phyloP scores from a whole-genome alignment of 2,888 invertebrate species.

The Ophion costatus region DNA sequence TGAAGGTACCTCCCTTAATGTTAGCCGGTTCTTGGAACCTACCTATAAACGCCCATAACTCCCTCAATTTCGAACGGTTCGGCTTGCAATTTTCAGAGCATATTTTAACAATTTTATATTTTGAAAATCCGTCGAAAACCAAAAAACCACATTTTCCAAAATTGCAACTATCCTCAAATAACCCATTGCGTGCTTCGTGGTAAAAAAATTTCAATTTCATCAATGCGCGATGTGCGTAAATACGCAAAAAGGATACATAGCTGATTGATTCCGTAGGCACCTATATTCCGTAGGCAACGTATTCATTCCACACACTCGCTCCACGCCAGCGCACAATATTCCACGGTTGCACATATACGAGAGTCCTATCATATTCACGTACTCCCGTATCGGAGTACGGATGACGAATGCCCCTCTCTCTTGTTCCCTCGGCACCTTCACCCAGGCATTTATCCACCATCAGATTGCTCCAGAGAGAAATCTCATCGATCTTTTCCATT shows the following conservation, averaged over 20 bases:
- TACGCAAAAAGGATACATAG: background rate
- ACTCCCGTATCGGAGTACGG: background rate
- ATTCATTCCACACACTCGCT: background rate
- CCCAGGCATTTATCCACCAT: background rate
- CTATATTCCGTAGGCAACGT: background rate
- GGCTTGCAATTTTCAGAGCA: too few relatives aligned
- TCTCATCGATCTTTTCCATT: background rate
- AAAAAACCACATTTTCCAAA: too few relatives aligned
- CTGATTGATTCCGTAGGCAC: background rate
- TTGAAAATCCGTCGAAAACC: too few relatives aligned
- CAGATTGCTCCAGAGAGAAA: background rate
- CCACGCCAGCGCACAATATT: background rate
- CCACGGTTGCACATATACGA: background rate
- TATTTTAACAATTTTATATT: too few relatives aligned
- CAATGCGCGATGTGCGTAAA: background rate
- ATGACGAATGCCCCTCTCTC: background rate
- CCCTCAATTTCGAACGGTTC: too few relatives aligned
- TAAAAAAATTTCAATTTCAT: background rate
- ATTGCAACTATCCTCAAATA: background rate
- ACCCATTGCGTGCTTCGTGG: background rate
- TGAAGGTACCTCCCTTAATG: too few relatives aligned
- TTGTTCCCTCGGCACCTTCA: background rate
- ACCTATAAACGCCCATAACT: too few relatives aligned
- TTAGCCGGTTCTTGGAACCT: too few relatives aligned
- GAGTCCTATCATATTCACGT: background rate